Percentiles rank a stretch among this genome's conserved stretches.
Evolutionary conservation across 1,140 invertebrate genomes (phyloP).

Genomic region (Dendrolimus kikuchii): DNA sequence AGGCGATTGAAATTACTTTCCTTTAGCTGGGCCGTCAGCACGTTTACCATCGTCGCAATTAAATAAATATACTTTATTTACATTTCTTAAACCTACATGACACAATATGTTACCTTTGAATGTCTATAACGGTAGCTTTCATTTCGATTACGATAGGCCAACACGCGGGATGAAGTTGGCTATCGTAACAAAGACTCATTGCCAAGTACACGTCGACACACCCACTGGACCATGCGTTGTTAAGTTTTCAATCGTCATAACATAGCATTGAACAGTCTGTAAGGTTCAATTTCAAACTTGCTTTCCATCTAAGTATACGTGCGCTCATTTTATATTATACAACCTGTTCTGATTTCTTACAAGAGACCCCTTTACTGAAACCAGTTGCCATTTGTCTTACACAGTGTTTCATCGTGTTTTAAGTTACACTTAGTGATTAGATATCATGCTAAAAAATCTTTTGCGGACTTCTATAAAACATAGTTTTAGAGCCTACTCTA

Average conservation of each 20-base stretch:
- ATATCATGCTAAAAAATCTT: slow-evolving; percentile 33
- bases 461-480: slow-evolving; percentile 20
- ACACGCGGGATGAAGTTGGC: no score
- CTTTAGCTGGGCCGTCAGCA: no score
- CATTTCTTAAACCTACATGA: no score
- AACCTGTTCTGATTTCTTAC: slow-evolving; percentile 31
- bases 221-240: slow-evolving; percentile 1
- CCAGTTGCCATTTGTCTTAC: slow-evolving; percentile 31
- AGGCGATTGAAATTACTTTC: no score
- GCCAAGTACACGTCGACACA: slow-evolving; percentile 9
- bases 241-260: not conserved
- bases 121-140: no score
- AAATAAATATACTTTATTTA: no score
- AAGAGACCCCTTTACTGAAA: slow-evolving; percentile 15
- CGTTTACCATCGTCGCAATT: no score
- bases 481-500: slow-evolving; percentile 32
- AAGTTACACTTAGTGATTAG: slow-evolving; percentile 6
- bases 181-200: slow-evolving; percentile 7
- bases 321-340: slow-evolving; percentile 7
- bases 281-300: not conserved
- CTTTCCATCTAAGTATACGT: slow-evolving; percentile 2
- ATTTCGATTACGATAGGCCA: no score
- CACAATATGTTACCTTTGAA: no score
- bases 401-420: slow-evolving; percentile 28
- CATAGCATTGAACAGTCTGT: not conserved